A percentile compares a stretch with the other conserved stretches of the same genome.
Conservation (phyloP, 2,113 vertebrate genomes). For the Onychostoma macrolepis region DNA sequence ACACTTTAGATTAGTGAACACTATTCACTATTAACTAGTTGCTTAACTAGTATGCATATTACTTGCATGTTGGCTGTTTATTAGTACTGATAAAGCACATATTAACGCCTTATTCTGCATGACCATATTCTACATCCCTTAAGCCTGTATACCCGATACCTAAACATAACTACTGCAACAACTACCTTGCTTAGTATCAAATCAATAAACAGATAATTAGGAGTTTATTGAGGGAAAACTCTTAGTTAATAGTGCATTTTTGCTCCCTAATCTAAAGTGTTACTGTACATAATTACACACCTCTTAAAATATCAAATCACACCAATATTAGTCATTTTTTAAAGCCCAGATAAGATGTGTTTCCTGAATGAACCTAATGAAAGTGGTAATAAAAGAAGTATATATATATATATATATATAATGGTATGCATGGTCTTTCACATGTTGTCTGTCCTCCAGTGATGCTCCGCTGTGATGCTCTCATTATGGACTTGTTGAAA, state of each 20-base stretch:
- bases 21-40: neutral
- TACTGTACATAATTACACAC: neutral
- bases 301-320: neutral
- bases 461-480: neutral
- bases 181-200: too few species aligned
- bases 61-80: neutral
- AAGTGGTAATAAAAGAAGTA: neutral
- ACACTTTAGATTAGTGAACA: neutral
- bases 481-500: conserved; percentile 18
- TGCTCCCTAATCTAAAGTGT: too few species aligned
- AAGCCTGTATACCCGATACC: too few species aligned
- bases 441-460: neutral
- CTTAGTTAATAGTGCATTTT: too few species aligned
- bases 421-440: neutral
- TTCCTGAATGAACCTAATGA: neutral
- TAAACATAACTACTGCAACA: too few species aligned
- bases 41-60: neutral
- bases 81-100: neutral
- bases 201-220: too few species aligned
- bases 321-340: neutral
- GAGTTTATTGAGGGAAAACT: too few species aligned
- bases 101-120: neutral
- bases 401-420: too few species aligned
- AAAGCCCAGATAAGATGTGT: neutral
- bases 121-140: neutral